Evolutionary conservation across 2,113 vertebrate genomes (phyloP).

Genomic region (Ondatra zibethicus): DNA sequence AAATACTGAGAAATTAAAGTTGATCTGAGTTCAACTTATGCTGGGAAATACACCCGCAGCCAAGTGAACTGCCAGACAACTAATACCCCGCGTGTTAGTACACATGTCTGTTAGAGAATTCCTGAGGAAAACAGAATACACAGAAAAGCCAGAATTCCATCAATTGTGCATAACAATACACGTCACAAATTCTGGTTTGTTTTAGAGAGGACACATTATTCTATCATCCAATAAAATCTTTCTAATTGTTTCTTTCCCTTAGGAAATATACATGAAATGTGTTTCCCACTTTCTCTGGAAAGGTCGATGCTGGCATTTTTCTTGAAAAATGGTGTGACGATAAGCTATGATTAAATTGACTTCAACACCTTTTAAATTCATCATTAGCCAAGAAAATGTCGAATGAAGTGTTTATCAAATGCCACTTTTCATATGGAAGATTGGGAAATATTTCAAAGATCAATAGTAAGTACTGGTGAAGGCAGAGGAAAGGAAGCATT

Average conservation of each 20-base stretch:
- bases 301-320: background rate
- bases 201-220: background rate
- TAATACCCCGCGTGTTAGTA: background rate
- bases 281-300: background rate
- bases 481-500: background rate
- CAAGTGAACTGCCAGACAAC: background rate
- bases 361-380: background rate
- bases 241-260: background rate
- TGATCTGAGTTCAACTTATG: background rate
- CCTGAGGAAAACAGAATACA: background rate
- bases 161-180: background rate
- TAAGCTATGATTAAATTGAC: background rate
- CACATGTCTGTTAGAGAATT: background rate
- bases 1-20: constrained; percentile 34
- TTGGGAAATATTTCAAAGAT: background rate
- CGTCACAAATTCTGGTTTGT: background rate
- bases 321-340: background rate
- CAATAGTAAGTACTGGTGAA: background rate
- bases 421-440: background rate
- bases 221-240: background rate
- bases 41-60: background rate
- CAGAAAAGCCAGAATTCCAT: constrained; percentile 14
- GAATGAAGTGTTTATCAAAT: background rate
- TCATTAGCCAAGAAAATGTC: background rate
- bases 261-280: background rate